Base-by-base conservation (phyloP, 37 sponge, comb jelly and placozoan genomes). In the Agelas oroides region DNA sequence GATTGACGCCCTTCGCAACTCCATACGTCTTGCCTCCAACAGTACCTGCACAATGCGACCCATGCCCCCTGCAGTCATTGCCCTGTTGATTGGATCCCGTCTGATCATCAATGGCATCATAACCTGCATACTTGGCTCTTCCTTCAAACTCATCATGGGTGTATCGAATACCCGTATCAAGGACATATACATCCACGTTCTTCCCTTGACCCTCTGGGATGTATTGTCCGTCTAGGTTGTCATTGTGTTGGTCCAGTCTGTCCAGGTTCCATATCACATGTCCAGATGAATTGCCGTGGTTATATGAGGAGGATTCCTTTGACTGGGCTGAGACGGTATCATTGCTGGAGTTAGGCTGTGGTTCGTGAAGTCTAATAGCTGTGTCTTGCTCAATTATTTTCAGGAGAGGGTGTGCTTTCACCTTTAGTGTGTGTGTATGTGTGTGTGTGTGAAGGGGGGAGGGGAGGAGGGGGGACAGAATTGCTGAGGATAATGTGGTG, bases 51-150 rank as follows among this genome's bases (percentile, higher is more conserved):
- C 87, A 83, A 58, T 94, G 94, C 0, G 94, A 84, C 11, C 94
- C 94, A 53, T 94, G 94, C 1, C 94, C 91, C 41, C 87, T 82
- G 75, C 95, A 94, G 57, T 94, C 95, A 1, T 16, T 32, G n/a
- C 95, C 92, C 46, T 77, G 23, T 13, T 75, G 70, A 24, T 63
- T 21, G 23, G 82, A 77, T 0, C 89, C 92, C 6, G 84, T 87
- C 12, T 82, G 77, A 11, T 84, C 52, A 53, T 94, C 92, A 27
- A 94, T 77, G 14, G 84, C 86, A 81, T 94, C 94, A 64, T 83
- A 82, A 0, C 94, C 94, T 39, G 68, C 79, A 80, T 89, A 94
- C 28, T 87, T 61, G 21, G 85, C 94, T 8, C 94, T 72, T 18
- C 80, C 87, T 39, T 65, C 91, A 56, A 94, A 84, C 34, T 94